Conservation (phyloP, 2,888 invertebrate genomes). For the Fragum sueziense region DNA sequence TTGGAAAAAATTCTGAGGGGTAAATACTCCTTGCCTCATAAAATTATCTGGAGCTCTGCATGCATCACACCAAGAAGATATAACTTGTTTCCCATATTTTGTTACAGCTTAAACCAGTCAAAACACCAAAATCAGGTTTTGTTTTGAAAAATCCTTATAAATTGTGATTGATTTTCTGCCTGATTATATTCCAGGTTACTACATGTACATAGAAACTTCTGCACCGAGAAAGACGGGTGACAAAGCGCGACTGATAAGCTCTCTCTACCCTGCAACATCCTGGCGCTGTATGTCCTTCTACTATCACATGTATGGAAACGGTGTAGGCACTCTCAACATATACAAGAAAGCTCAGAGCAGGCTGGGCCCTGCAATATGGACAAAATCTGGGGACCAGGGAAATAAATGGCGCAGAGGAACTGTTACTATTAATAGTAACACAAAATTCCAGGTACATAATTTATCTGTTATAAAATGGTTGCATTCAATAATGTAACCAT, state of each 20-base stretch:
- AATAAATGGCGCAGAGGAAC: slow-evolving; percentile 73
- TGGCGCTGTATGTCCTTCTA: slow-evolving; percentile 75
- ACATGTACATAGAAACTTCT: slow-evolving; percentile 75
- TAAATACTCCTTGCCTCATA: no score
- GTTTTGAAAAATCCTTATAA: no score
- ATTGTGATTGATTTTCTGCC: no score
- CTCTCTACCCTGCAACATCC: slow-evolving; percentile 63
- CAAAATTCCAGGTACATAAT: slow-evolving; percentile 69
- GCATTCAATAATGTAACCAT: background rate
- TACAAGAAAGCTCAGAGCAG: slow-evolving; percentile 55
- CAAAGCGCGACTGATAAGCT: slow-evolving; percentile 70
- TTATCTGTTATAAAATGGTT: no score
- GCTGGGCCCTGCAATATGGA: slow-evolving; percentile 70
- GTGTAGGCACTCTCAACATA: slow-evolving; percentile 72
- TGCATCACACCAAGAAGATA: no score
- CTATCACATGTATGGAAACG: slow-evolving; percentile 77
- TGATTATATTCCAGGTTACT: slow-evolving; percentile 64
- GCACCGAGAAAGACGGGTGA: slow-evolving; percentile 61
- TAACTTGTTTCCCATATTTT: no score
- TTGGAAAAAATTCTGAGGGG: no score
- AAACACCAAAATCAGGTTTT: no score
- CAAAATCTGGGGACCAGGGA: slow-evolving; percentile 68
- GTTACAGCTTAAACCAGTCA: no score
- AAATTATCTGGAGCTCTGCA: no score
- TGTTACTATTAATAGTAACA: slow-evolving; percentile 66